Base-by-base conservation (phyloP, 2,113 vertebrate genomes). In the Microcebus murinus region DNA sequence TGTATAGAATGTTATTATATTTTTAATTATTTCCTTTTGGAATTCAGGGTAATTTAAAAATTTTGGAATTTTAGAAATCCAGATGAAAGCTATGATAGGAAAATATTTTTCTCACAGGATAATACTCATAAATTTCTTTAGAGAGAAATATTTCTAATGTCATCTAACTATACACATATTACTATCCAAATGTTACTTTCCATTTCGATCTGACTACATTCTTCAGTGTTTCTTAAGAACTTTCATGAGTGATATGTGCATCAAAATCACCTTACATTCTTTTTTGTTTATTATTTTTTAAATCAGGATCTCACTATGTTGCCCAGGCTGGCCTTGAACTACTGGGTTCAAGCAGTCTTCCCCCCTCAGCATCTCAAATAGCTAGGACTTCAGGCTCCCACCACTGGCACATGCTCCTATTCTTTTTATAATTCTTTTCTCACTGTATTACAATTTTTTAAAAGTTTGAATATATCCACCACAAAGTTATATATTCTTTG, bases 161-260 rank as follows among this genome's bases (percentile, higher is more conserved):
- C 23, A 29, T 65, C 36, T 81, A 63, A 94, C 50, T 90, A 42
- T 48, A 63, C 15, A 59, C 84, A 52, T 74, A 18, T 85, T 55
- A 67, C 4, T 70, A 36, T 94, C 48, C 27, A 95, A 3, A 42
- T 17, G 73, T 81, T 48, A 45, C 23, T 23, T 91, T 59, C 8
- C n/a, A 83, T 91, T 68, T 95, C 94, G 21, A 70, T 93, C 17
- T 93, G 39, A 34, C 12, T 85, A 12, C 18, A 70, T 74, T 94
- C 52, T 34, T 73, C 65, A 45, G 59, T 84, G 45, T 92, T 94
- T 95, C 88, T 71, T 97, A 84, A 34, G 36, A 91, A 84, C 8
- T 65, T 85, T 70, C 8, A 87, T 9, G 74, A 68, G 20, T 87
- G 36, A 34, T 85, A 5, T 52, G 6, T 76, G 3, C 9, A 18